A percentile compares a stretch with the other conserved stretches of the same genome.
Evolutionary conservation across 2,888 invertebrate genomes (phyloP).

Genomic region (Synergus japonicus): DNA sequence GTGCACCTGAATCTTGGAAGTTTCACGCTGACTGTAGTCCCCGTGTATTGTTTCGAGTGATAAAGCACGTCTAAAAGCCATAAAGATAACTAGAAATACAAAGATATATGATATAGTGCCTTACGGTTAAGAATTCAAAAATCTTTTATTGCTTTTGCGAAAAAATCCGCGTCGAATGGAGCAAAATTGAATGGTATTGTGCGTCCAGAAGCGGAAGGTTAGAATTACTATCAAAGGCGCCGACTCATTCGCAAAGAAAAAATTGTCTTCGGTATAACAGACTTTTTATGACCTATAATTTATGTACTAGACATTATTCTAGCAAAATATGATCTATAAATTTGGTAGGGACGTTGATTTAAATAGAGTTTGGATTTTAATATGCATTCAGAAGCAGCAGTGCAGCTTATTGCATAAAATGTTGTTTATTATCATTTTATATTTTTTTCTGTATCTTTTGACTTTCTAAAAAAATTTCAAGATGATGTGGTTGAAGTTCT

Average conservation of each 20-base stretch:
- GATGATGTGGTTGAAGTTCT: no score
- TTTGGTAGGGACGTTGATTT: not conserved
- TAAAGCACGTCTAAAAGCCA: constrained; percentile 57
- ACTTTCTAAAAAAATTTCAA: not conserved
- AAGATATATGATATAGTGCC: not conserved
- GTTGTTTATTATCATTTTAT: not conserved
- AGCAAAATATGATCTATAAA: not conserved
- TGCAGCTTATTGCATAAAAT: not conserved
- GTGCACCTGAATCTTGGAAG: not conserved
- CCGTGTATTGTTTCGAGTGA: constrained; percentile 46
- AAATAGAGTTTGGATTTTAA: not conserved
- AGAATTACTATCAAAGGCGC: not conserved
- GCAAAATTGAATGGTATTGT: not conserved
- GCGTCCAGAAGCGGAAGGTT: not conserved
- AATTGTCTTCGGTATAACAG: not conserved
- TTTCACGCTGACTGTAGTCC: not conserved
- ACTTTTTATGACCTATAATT: not conserved
- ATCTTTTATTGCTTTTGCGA: not conserved
- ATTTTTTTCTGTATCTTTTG: not conserved
- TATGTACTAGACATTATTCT: not conserved
- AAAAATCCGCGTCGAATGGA: not conserved
- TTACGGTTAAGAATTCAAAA: constrained; percentile 4
- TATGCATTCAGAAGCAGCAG: not conserved
- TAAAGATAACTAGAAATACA: constrained; percentile 51
- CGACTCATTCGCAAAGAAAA: not conserved